Evolutionary conservation across 2,888 invertebrate species (phyloP), one percentile per base, ranked within the genome.

Genomic region (Gortyna flavago): DNA sequence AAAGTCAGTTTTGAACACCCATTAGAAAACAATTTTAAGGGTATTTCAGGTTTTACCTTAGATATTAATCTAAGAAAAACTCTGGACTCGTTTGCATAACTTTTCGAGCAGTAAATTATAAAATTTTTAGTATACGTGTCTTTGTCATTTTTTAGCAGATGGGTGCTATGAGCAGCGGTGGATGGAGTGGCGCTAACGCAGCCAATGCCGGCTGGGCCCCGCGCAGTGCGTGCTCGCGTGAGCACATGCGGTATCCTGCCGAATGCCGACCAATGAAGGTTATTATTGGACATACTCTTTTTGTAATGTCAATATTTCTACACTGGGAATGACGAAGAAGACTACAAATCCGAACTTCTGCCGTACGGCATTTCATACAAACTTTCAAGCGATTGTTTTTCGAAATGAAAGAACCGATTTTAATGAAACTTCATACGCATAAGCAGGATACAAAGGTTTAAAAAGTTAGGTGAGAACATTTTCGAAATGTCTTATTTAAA

Each of bases 201-300:
- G 88, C 88, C 54, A 92, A 88, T 72, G 92, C 92, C 41, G 90
- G 92, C 71, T 96, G 96, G 96, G 81, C 92, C 66, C 89, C 93
- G 66, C 93, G 95, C 29, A 91, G 90, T 81, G 85, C 95, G 80
- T 96, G 95, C 90, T 93, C 93, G 68, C 93, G 95, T 78, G 95
- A 96, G 77, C 92, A 93, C 75, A 91, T 94, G 92, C 95, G 95
- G 71, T 96, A 96, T 85, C 89, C 94, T 82, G 77, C 93, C 61
- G 96, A 96, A 79, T 96, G 93, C 85, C 93, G 95, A 70, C 91
- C 95, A 75, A 89, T 94, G 79, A 96, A 96, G 95, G 96, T 96
- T 88, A 80, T 79, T 83, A 81, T 70, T 79, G 62, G 54, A 81
- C 67, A 76, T 69, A 78, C 68, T 84, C 73, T 79, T 75, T 72